Evolutionary conservation across 2,113 vertebrate genomes (phyloP).

Genomic region (Thermophis baileyi): DNA sequence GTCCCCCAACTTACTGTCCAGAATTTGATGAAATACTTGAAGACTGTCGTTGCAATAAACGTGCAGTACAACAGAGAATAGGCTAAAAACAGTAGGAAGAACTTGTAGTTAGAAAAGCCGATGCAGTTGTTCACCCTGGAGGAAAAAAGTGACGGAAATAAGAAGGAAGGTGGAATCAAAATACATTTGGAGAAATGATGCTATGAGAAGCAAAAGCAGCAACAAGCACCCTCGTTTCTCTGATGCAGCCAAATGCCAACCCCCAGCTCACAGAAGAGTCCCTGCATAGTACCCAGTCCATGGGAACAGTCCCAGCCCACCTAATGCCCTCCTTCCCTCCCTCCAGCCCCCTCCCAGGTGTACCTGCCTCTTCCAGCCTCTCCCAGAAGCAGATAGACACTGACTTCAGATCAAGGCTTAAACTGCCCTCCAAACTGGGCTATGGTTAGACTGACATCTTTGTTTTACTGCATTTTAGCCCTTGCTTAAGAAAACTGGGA

Average conservation of each 20-base stretch:
- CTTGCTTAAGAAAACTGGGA: background rate
- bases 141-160: constrained; percentile 52
- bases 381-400: background rate
- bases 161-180: background rate
- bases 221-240: rapidly evolving
- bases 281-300: background rate
- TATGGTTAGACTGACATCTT: background rate
- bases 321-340: background rate
- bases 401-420: background rate
- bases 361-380: background rate
- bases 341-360: background rate
- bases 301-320: rapidly evolving
- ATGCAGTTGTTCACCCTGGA: constrained; percentile 98
- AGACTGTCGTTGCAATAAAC: constrained; percentile 88
- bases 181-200: background rate
- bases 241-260: rapidly evolving
- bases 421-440: background rate
- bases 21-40: constrained; percentile 96
- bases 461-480: background rate
- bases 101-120: constrained; percentile 99
- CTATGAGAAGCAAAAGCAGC: background rate
- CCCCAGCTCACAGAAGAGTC: background rate
- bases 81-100: constrained; percentile 93
- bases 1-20: constrained; percentile 86
- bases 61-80: constrained; percentile 95